Conservation (phyloP, 2,888 invertebrate genomes). For the Mesorhabditis spiculigera region DNA sequence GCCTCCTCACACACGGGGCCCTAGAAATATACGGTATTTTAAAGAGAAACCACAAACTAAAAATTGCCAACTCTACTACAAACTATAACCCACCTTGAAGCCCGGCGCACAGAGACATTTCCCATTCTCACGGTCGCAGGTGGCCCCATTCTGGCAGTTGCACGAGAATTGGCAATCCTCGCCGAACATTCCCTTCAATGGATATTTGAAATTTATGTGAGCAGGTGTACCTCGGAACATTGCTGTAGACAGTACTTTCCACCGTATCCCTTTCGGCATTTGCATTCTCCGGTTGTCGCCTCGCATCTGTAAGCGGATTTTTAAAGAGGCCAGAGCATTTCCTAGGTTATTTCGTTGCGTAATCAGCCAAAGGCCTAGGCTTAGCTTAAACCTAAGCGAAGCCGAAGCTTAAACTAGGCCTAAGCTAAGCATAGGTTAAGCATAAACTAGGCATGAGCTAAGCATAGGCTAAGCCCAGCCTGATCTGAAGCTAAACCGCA, state of each 20-base stretch:
- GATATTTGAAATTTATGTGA: background rate
- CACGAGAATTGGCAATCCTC: constrained; percentile 46
- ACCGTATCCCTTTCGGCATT: constrained; percentile 42
- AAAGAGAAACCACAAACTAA: background rate
- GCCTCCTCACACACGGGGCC: constrained; percentile 43
- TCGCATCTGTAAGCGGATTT: constrained; percentile 21
- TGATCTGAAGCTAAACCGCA: too few species aligned
- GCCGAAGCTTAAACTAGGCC: too few species aligned
- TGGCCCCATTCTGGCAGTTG: constrained; percentile 60
- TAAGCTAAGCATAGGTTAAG: too few species aligned
- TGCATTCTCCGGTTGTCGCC: constrained; percentile 38
- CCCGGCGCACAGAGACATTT: constrained; percentile 63
- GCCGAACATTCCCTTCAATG: constrained; percentile 37
- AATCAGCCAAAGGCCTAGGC: too few species aligned
- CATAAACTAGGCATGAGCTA: too few species aligned
- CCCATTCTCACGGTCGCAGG: constrained; percentile 62
- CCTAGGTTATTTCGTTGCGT: too few species aligned
- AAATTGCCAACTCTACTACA: background rate
- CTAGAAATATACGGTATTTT: constrained; percentile 14
- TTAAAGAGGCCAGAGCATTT: background rate
- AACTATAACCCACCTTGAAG: constrained; percentile 32
- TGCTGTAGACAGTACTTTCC: constrained; percentile 45
- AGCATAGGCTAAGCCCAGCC: too few species aligned
- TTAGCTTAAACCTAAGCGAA: too few species aligned
- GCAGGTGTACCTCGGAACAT: constrained; percentile 35